A percentile compares a stretch with the other conserved stretches of the same genome.
phyloP scores from a whole-genome alignment of 2,113 vertebrate species.

The Dasyurus viverrinus region DNA sequence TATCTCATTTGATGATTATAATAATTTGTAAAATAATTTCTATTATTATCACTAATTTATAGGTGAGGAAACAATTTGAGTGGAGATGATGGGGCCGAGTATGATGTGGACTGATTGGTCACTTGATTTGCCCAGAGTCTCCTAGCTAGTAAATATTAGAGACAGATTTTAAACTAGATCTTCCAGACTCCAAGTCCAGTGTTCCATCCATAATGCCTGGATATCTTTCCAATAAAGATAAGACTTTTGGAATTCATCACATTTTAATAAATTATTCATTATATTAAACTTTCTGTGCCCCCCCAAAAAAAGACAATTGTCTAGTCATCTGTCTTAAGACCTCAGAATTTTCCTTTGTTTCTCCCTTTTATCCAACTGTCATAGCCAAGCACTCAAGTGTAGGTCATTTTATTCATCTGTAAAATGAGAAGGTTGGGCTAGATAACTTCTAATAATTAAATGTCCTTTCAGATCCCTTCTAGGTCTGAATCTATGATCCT shows the following conservation, averaged over 20 bases:
- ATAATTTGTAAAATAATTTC: background rate
- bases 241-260: constrained; percentile 53
- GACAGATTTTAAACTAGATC: background rate
- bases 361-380: background rate
- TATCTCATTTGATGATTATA: background rate
- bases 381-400: background rate
- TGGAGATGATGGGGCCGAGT: background rate
- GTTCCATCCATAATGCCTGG: background rate
- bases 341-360: background rate
- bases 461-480: background rate
- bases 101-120: background rate
- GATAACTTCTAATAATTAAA: background rate
- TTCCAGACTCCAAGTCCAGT: background rate
- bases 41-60: background rate
- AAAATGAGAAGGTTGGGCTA: background rate
- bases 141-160: background rate
- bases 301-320: background rate
- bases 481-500: background rate
- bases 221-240: background rate
- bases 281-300: background rate
- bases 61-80: background rate
- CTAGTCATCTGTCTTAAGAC: background rate
- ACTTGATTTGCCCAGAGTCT: background rate
- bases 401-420: background rate
- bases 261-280: constrained; percentile 17